Evolutionary conservation across 53 echinoderm and acorn worm genomes (phyloP).

Genomic region (Hippasteria phrygiana): DNA sequence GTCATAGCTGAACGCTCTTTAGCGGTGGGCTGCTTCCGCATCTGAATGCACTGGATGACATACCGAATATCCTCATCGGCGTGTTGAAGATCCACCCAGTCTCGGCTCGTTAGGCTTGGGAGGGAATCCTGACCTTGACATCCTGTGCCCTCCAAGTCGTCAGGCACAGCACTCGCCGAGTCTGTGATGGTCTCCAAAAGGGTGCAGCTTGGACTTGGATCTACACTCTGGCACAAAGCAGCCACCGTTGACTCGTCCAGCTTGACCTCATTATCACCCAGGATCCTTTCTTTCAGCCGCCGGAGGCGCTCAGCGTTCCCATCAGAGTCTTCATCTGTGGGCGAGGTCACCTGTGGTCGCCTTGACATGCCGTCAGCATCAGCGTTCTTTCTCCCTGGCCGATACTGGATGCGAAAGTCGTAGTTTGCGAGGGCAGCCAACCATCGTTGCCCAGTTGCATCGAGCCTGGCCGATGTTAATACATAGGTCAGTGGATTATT

Average conservation of each 20-base stretch:
- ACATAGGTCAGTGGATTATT: slow-evolving; percentile 75
- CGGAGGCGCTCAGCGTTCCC: background rate
- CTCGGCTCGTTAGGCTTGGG: background rate
- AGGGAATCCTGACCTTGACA: slow-evolving; percentile 41
- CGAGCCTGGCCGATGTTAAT: slow-evolving; percentile 61
- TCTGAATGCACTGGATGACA: slow-evolving; percentile 10
- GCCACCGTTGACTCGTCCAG: background rate
- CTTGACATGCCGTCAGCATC: slow-evolving; percentile 69
- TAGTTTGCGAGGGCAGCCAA: slow-evolving; percentile 67
- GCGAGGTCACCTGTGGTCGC: slow-evolving; percentile 5
- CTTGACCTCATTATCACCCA: background rate
- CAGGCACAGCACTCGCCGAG: slow-evolving; percentile 38
- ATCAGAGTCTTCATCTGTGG: slow-evolving; percentile 22
- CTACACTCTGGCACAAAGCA: background rate
- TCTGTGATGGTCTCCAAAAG: slow-evolving; percentile 61
- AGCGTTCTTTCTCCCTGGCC: slow-evolving; percentile 64
- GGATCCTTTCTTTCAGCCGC: background rate
- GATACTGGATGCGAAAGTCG: slow-evolving; percentile 65
- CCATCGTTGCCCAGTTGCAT: slow-evolving; percentile 73
- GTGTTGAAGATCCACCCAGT: slow-evolving; percentile 50
- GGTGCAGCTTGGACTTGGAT: background rate
- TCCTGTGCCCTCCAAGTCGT: background rate
- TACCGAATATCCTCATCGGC: slow-evolving; percentile 33
- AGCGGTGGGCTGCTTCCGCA: background rate
- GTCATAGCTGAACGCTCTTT: background rate